Evolutionary conservation across 2,113 vertebrate species (phyloP), one percentile per base, ranked within the genome.

Genomic region (Silurus glanis): DNA sequence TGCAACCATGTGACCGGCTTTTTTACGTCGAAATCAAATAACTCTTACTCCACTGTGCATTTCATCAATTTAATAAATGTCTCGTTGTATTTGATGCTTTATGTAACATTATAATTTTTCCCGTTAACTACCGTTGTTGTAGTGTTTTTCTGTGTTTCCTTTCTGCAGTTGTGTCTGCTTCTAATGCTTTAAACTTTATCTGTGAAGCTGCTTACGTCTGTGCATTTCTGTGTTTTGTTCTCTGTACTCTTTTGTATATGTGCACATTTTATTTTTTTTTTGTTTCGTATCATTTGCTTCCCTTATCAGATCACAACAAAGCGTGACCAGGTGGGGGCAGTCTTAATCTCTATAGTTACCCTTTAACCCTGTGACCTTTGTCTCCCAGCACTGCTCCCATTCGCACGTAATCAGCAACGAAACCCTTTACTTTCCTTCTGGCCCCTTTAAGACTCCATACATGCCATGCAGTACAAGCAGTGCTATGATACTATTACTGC

Each of bases 301-400:
- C 91, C 84, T 93, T 91, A 90, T 93, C 94, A 95, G 95, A 94
- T 95, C 94, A 82, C 94, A 95, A 89, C 94, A 95, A 92, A 95
- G 93, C 64, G 90, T 95, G 88, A 92, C 93, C 92, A 95, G 95
- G 95, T 95, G 95, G 94, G 95, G 93, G 93, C 90, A 93, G 91
- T 87, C 92, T 92, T 80, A 90, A 88, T 91, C 86, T 91, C 82
- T 92, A 69, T 89, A 87, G 80, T 83, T 89, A 79, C 85, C 55
- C 59, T 74, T 67, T 51, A 10, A 62, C 80, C 79, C 84, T 66
- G n/a, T 81, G n/a, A 80, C 69, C 83, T 74, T 23, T 62, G 76
- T 84, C 66, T 83, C 23, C 79, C 14, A 79, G 86, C 64, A 67
- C 80, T 85, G 82, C 61, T 87, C 53, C 59, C 88, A 62, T 85